Percentiles rank a stretch among this genome's conserved stretches.
Conservation (phyloP, 2,888 invertebrate genomes). For the Clusia tigrina region DNA sequence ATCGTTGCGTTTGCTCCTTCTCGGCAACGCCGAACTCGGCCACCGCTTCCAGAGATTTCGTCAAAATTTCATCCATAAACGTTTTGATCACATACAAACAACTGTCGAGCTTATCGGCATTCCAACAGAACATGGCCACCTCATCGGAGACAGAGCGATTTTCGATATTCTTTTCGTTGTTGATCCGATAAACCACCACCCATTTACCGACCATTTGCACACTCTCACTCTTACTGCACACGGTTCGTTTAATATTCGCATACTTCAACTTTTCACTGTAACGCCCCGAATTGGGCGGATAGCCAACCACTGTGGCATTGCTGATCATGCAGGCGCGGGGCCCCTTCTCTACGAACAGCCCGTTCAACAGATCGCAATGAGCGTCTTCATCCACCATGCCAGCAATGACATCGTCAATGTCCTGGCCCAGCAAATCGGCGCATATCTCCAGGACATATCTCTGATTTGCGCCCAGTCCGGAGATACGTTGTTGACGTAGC, state of each 20-base stretch:
- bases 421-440: slow-evolving; percentile 73
- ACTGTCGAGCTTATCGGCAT: slow-evolving; percentile 37
- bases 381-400: slow-evolving; percentile 75
- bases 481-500: slow-evolving; percentile 49
- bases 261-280: slow-evolving; percentile 50
- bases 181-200: slow-evolving; percentile 75
- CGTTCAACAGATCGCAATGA: slow-evolving; percentile 71
- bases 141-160: slow-evolving; percentile 71
- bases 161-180: slow-evolving; percentile 69
- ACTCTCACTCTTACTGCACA: slow-evolving; percentile 71
- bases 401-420: slow-evolving; percentile 73
- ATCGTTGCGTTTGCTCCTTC: slow-evolving; percentile 66
- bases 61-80: slow-evolving; percentile 56
- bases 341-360: slow-evolving; percentile 71
- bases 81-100: slow-evolving; percentile 45
- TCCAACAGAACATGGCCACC: slow-evolving; percentile 47
- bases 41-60: slow-evolving; percentile 65
- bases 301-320: slow-evolving; percentile 72
- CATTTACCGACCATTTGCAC: slow-evolving; percentile 70
- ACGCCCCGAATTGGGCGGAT: slow-evolving; percentile 66
- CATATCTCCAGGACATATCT: slow-evolving; percentile 75
- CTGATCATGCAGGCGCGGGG: slow-evolving; percentile 72
- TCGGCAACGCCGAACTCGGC: slow-evolving; percentile 68
- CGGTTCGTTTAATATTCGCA: slow-evolving; percentile 67
- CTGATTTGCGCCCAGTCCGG: slow-evolving; percentile 64